Evolutionary conservation across 2,888 invertebrate genomes (phyloP), one percentile per base, ranked within the genome.

Genomic region (Volucella inflata): DNA sequence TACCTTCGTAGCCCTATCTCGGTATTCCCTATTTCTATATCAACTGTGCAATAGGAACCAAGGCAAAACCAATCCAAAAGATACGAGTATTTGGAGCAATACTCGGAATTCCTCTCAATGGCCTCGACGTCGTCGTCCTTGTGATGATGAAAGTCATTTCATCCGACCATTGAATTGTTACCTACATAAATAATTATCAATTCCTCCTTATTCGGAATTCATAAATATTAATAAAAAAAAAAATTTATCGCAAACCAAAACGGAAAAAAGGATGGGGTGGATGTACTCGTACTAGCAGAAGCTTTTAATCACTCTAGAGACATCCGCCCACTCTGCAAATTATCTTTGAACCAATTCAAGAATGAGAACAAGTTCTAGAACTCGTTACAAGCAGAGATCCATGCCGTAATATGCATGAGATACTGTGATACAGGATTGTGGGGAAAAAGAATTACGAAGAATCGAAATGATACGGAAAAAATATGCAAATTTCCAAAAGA

Each of bases 191-290:
- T 81, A 81, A 81, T 81, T 30, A 30, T 30, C 75, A 75, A 81
- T 81, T 75, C 57, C 46, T 57, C 38, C 67, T 60, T 68, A 68
- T 53, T 46, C 67, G 42, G 62, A 30, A 16, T 55, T 80, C 80
- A 80, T 80, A 74, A 80, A 80, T 80, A 79, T 79, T 79, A 65
- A 79, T 72, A 71, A 53, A 70, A 62, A 48, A 30, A 14, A 57
- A 55, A 72, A 38, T 11, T 44, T 44, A 44, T 46, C 60, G 77
- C 67, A 68, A n/a, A 60, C 53, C 16, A 51, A 44, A 38, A 62
- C 55, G 14, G 16, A 44, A 36, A 40, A 12, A 14, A 2, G 6
- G 2, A 16, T 14, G 9, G n/a, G n/a, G 36, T 17, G 71, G 57
- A 64, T 11, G 11, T 51, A 14, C 11, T 36, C 8, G 11, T 51